Base-by-base conservation (phyloP, 2,113 vertebrate genomes). In the Rhinolophus sinicus region DNA sequence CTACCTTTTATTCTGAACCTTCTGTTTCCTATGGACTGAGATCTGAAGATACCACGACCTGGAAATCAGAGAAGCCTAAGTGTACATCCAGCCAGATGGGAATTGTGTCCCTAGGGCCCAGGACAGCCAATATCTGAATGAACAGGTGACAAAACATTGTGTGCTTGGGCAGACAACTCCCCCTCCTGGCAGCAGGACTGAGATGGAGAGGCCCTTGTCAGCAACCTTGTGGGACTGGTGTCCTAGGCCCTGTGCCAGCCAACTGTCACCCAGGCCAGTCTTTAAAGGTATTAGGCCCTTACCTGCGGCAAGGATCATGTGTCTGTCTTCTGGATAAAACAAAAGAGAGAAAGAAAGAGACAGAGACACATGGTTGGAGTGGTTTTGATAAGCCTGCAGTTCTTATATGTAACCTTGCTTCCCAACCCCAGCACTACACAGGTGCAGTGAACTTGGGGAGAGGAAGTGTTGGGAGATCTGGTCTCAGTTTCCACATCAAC, bases 21-120 rank as follows among this genome's bases (percentile, higher is more conserved):
- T 73, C 1, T 1, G 22, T 0, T 4, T 86, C 83, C 58, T 10
- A 0, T 0, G 28, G 5, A 0, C 44, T 0, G 4, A 52, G 0
- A 0, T 83, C 0, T 21, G 30, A 33, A n/a, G 24, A 1, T 0
- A 3, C 0, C 0, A 2, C 0, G 3, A 78, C 62, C 96, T 98
- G 93, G 16, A 92, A 97, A 88, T 78, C 54, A 88, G 52, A 82
- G 75, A 93, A 38, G 92, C 11, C 19, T 80, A 33, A 16, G 44
- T 94, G 90, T 95, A 84, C 38, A 76, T 86, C 52, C 64, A 12
- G 40, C 2, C 30, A 28, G 16, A 56, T 2, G 19, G 35, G 65
- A 14, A 28, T 28, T 85, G 8, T 94, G 28, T 38, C 44, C 67
- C 65, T 30, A 28, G 38, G 35, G 22, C 16, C 44, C n/a, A 69